A percentile compares a stretch with the other conserved stretches of the same genome.
Conservation (phyloP, 2,113 vertebrate species). For the Pitta sordida region DNA sequence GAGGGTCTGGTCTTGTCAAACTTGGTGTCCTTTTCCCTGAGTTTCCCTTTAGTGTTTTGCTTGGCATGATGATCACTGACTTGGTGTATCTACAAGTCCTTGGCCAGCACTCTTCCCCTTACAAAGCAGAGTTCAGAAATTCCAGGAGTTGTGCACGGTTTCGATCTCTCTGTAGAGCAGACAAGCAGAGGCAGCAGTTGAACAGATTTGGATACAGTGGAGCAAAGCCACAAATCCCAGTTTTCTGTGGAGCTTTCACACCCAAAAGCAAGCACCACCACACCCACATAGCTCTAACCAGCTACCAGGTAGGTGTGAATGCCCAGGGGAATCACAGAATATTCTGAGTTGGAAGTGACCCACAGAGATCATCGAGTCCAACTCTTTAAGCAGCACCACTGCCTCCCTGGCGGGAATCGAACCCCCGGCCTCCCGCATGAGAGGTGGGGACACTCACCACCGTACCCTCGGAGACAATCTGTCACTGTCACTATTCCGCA, state of each 20-base stretch:
- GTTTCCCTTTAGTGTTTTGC: slow-evolving; percentile 20
- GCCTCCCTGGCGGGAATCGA: too few relatives aligned
- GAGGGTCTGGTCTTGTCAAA: background rate
- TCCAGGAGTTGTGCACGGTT: slow-evolving; percentile 86
- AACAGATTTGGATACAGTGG: background rate
- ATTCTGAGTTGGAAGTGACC: too few relatives aligned
- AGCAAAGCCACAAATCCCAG: background rate
- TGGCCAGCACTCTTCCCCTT: slow-evolving; percentile 15
- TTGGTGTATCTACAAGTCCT: background rate
- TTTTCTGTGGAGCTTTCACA: background rate
- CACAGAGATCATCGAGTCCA: too few relatives aligned
- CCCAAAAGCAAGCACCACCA: background rate
- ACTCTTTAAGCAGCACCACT: too few relatives aligned
- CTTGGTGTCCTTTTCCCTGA: slow-evolving; percentile 14
- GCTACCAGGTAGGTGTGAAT: background rate
- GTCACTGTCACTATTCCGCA: too few relatives aligned
- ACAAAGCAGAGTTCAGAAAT: slow-evolving; percentile 87
- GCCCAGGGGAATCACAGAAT: background rate
- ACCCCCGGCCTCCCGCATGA: too few relatives aligned
- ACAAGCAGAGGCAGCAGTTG: background rate
- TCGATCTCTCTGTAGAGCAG: slow-evolving; percentile 77
- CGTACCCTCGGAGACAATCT: too few relatives aligned
- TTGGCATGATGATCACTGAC: background rate
- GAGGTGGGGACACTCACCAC: too few relatives aligned
- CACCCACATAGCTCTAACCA: background rate